phyloP scores from a whole-genome alignment of 2,888 invertebrate genomes.

The Eupithecia exiguata region DNA sequence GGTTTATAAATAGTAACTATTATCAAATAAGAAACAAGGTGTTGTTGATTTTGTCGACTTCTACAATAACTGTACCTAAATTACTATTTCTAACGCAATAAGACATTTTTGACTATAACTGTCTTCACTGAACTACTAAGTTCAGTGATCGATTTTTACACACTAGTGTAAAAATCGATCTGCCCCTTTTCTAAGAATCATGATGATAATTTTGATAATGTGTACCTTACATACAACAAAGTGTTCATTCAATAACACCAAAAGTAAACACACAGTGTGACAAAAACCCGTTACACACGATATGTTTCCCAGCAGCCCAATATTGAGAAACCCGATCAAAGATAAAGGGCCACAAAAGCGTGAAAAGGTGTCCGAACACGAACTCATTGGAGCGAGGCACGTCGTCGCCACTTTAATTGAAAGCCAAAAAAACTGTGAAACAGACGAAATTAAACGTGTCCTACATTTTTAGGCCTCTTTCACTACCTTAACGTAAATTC shows the following conservation, averaged over 20 bases:
- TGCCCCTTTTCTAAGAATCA: neutral
- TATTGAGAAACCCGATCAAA: conserved; percentile 41
- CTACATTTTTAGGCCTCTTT: conserved; percentile 30
- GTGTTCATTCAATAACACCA: neutral
- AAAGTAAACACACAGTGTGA: neutral
- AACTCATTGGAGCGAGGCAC: conserved; percentile 62
- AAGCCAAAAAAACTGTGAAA: conserved; percentile 58
- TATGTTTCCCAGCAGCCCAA: conserved; percentile 17
- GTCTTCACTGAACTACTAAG: neutral
- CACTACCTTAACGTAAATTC: conserved; percentile 33
- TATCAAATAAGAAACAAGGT: too few relatives aligned
- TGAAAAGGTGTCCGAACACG: conserved; percentile 57
- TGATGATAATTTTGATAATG: neutral
- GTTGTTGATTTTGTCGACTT: too few relatives aligned
- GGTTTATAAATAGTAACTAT: too few relatives aligned
- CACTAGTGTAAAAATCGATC: neutral
- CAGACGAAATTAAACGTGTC: conserved; percentile 58
- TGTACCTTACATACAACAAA: neutral
- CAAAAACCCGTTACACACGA: neutral
- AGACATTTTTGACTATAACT: neutral
- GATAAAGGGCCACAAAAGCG: conserved; percentile 58
- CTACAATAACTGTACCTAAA: too few relatives aligned
- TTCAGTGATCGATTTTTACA: too few relatives aligned
- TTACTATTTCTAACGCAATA: too few relatives aligned
- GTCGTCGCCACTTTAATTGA: conserved; percentile 67